Evolutionary conservation across 2,113 vertebrate genomes (phyloP).

Genomic region (Salvelinus fontinalis): DNA sequence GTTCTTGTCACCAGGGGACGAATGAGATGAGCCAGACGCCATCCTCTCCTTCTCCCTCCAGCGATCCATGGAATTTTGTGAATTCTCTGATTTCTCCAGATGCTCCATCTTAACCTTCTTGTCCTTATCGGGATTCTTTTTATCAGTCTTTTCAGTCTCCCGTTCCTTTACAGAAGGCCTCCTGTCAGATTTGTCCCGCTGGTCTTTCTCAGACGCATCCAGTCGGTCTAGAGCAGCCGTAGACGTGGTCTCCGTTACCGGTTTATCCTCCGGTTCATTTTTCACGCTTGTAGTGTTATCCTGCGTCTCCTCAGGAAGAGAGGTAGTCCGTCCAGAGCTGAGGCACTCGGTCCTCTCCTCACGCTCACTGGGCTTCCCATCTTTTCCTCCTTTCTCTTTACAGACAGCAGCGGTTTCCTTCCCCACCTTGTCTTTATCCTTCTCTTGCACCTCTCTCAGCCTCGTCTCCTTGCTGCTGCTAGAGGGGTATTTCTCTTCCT

Average conservation of each 20-base stretch:
- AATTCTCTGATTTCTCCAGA: conserved; percentile 80
- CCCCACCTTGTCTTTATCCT: conserved; percentile 24
- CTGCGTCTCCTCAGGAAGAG: conserved; percentile 63
- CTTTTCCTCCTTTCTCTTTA: conserved; percentile 81
- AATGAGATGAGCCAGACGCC: background rate
- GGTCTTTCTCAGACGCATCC: conserved; percentile 84
- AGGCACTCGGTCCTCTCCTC: conserved; percentile 67
- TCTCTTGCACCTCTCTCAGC: conserved; percentile 78
- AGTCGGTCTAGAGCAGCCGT: conserved; percentile 76
- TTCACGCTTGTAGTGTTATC: conserved; percentile 66
- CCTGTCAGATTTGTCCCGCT: conserved; percentile 86
- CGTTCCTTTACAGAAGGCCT: conserved; percentile 81
- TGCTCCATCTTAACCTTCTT: conserved; percentile 88
- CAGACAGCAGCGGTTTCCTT: conserved; percentile 71
- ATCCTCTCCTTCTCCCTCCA: conserved; percentile 79
- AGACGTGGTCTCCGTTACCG: conserved; percentile 66
- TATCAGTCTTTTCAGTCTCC: conserved; percentile 86
- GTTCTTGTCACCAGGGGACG: conserved; percentile 77
- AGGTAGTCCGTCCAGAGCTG: conserved; percentile 51
- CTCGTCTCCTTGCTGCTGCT: conserved; percentile 80
- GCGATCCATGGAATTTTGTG: conserved; percentile 70
- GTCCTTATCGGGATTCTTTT: conserved; percentile 87
- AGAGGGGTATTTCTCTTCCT: conserved; percentile 85
- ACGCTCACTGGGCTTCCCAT: conserved; percentile 78
- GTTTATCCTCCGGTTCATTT: conserved; percentile 81